A percentile compares a stretch with the other conserved stretches of the same genome.
Conservation (phyloP, 2,888 invertebrate species). For the Chydorus sphaericus region DNA sequence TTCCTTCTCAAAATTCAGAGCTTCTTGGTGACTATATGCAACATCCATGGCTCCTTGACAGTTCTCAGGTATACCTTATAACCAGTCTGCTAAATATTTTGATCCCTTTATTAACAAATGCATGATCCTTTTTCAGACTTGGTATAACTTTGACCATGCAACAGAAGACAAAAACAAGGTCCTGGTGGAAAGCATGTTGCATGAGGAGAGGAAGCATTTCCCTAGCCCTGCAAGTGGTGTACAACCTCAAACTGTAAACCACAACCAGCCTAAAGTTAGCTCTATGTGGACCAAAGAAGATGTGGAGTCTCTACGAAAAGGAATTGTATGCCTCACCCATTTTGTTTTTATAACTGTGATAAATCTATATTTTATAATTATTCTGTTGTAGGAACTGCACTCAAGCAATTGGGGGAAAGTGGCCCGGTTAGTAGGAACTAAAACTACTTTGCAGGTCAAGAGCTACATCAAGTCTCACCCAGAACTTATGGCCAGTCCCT, state of each 20-base stretch:
- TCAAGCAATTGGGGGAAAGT: slow-evolving; percentile 47
- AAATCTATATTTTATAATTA: slow-evolving; percentile 2
- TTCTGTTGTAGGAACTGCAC: slow-evolving; percentile 41
- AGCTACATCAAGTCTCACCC: slow-evolving; percentile 43
- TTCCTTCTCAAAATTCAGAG: slow-evolving; percentile 28
- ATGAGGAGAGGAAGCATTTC: slow-evolving; percentile 14
- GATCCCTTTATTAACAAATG: neutral
- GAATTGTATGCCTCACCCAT: slow-evolving; percentile 34
- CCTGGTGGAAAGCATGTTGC: slow-evolving; percentile 2
- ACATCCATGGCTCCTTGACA: slow-evolving; percentile 29
- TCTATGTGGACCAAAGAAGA: slow-evolving; percentile 36
- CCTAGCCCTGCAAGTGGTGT: neutral
- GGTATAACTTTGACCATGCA: slow-evolving; percentile 22
- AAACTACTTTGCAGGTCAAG: slow-evolving; percentile 47
- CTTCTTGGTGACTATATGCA: slow-evolving; percentile 26
- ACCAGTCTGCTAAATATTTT: neutral
- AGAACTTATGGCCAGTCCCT: neutral
- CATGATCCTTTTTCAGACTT: neutral
- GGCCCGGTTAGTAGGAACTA: slow-evolving; percentile 47
- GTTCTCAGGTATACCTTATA: slow-evolving; percentile 15
- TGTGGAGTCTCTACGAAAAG: slow-evolving; percentile 38
- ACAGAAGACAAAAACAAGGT: slow-evolving; percentile 21
- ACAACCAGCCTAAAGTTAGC: slow-evolving; percentile 4
- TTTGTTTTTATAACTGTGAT: slow-evolving; percentile 10
- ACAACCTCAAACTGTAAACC: neutral